Evolutionary conservation across 2,888 invertebrate species (phyloP).

Genomic region (Corbicula japonica): DNA sequence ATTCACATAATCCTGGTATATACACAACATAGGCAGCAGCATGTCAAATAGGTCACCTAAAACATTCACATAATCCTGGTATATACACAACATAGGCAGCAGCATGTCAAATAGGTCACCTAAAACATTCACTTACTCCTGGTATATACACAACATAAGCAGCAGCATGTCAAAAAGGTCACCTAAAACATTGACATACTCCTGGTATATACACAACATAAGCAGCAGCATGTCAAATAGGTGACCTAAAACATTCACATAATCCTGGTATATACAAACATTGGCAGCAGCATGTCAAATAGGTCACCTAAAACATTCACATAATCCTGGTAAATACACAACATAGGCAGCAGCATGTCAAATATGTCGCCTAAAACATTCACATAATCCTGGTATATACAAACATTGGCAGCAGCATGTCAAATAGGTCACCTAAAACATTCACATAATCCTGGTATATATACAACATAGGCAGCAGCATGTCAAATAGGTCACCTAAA

Average conservation of each 20-base stretch:
- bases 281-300: too few species aligned
- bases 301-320: too few species aligned
- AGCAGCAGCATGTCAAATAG: conserved; percentile 97
- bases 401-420: too few species aligned
- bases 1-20: conserved; percentile 97
- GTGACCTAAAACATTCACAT: too few species aligned
- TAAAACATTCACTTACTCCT: conserved; percentile 95
- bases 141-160: conserved; percentile 97
- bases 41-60: conserved; percentile 98
- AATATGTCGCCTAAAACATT: conserved; percentile 96
- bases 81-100: conserved; percentile 97
- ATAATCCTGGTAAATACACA: conserved; percentile 97
- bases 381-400: too few species aligned
- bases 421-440: too few species aligned
- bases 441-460: conserved; percentile 98
- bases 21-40: conserved; percentile 97
- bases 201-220: conserved; percentile 97
- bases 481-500: conserved; percentile 96
- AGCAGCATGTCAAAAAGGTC: too few species aligned
- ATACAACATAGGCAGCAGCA: conserved; percentile 96
- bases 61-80: conserved; percentile 97
- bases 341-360: conserved; percentile 97
- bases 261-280: too few species aligned
- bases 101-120: conserved; percentile 98
- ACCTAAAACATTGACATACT: too few species aligned